These are phyloP conservation scores for Siderastrea siderea DNA, from an alignment of 92 coral and sea anemone species.

Conservation along the genomic window DNA sequence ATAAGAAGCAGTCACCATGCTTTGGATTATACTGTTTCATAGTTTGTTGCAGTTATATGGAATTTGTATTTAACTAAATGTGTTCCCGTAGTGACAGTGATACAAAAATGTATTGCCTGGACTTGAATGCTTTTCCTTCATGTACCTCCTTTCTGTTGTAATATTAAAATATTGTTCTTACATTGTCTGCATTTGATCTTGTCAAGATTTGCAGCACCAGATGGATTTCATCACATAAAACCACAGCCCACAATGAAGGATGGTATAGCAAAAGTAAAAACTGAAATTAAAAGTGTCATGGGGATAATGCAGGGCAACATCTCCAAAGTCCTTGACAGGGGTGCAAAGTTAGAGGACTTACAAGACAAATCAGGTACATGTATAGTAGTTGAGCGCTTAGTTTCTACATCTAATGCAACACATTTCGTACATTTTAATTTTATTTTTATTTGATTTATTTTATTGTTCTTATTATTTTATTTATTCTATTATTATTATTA, in stretches of 20 bases:
- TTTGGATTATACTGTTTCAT: no score
- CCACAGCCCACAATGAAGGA: constrained; percentile 70
- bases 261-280: constrained; percentile 86
- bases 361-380: constrained; percentile 95
- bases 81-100: no score
- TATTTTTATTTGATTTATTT: no score
- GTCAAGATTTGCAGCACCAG: constrained; percentile 85
- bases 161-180: background rate
- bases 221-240: constrained; percentile 65
- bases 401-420: background rate
- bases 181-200: background rate
- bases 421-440: no score
- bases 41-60: no score
- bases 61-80: no score
- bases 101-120: no score
- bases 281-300: constrained; percentile 91
- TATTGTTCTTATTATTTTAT: no score
- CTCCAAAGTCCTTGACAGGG: constrained; percentile 95
- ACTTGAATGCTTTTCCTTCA: no score
- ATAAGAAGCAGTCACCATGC: no score
- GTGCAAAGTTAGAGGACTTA: constrained; percentile 93
- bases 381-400: background rate
- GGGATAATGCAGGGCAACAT: constrained; percentile 95
- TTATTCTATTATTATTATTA: no score
- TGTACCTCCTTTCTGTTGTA: no score